Evolutionary conservation across 2,888 invertebrate genomes (phyloP).

Genomic region (Escarpia spicata): DNA sequence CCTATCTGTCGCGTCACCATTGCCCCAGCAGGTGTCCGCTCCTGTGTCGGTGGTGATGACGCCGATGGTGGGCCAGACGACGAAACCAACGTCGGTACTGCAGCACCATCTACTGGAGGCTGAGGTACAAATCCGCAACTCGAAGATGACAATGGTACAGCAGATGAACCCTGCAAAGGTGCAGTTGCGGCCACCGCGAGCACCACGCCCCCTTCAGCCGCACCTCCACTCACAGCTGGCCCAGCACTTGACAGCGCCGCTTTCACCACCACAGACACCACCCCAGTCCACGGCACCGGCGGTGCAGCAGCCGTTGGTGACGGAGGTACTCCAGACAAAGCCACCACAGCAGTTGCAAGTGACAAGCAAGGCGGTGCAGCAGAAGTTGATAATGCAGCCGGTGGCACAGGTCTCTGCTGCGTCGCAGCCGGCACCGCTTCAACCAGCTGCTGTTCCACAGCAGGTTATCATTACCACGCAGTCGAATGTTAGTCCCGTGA

Average conservation of each 20-base stretch:
- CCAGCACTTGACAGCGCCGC: constrained; percentile 33
- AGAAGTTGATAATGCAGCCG: constrained; percentile 24
- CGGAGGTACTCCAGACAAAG: constrained; percentile 29
- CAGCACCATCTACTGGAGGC: constrained; percentile 26
- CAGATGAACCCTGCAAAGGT: background rate
- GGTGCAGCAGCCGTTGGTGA: constrained; percentile 20
- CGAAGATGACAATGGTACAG: background rate
- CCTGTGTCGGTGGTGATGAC: background rate
- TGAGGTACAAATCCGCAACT: background rate
- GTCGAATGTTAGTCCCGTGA: constrained; percentile 46
- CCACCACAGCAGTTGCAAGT: constrained; percentile 30
- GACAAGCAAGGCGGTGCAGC: background rate
- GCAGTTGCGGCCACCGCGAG: constrained; percentile 14
- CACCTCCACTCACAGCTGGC: constrained; percentile 43
- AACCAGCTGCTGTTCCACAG: constrained; percentile 27
- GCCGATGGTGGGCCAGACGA: background rate
- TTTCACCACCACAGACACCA: constrained; percentile 7
- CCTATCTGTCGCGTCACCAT: background rate
- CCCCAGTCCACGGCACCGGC: constrained; percentile 17
- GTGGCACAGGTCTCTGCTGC: constrained; percentile 13
- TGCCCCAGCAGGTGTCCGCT: background rate
- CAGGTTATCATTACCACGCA: constrained; percentile 40
- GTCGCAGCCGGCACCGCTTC: constrained; percentile 19
- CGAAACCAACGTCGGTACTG: background rate
- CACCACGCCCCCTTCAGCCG: constrained; percentile 18